A percentile compares a stretch with the other conserved stretches of the same genome.
phyloP scores from a whole-genome alignment of 2,797 vertebrate genomes.

The Syngnathus acus region DNA sequence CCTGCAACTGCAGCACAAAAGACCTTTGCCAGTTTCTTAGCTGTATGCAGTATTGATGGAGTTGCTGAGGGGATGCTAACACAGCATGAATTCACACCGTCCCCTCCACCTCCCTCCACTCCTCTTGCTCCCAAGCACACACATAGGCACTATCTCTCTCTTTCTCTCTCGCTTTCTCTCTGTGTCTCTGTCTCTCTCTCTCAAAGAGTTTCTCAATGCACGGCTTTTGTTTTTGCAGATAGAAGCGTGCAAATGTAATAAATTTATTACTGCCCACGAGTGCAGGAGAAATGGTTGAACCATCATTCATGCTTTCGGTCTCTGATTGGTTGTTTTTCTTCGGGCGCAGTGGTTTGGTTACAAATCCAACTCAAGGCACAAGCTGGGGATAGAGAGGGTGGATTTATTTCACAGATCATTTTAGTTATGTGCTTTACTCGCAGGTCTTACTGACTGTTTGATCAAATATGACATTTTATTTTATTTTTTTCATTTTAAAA shows the following conservation, averaged over 20 bases:
- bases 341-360: too few relatives aligned
- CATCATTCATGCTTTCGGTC: neutral
- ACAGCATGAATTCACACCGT: conserved; percentile 69
- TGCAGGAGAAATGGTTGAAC: neutral
- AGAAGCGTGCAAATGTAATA: too few relatives aligned
- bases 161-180: conserved; percentile 25
- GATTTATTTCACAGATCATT: neutral
- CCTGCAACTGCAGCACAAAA: conserved; percentile 63
- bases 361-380: neutral
- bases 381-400: neutral
- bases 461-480: neutral
- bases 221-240: neutral
- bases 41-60: conserved; percentile 83
- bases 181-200: conserved; percentile 39
- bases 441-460: neutral
- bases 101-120: conserved; percentile 11
- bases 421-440: neutral
- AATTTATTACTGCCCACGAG: too few relatives aligned
- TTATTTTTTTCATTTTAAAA: too few relatives aligned
- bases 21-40: conserved; percentile 71
- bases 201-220: conserved; percentile 31
- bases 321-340: neutral
- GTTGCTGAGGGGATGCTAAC: conserved; percentile 82
- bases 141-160: too few relatives aligned
- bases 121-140: conserved; percentile 1